Evolutionary conservation across 23 tunicate species (phyloP), one percentile per base, ranked within the genome.

Genomic region (Oikopleura albicans): DNA sequence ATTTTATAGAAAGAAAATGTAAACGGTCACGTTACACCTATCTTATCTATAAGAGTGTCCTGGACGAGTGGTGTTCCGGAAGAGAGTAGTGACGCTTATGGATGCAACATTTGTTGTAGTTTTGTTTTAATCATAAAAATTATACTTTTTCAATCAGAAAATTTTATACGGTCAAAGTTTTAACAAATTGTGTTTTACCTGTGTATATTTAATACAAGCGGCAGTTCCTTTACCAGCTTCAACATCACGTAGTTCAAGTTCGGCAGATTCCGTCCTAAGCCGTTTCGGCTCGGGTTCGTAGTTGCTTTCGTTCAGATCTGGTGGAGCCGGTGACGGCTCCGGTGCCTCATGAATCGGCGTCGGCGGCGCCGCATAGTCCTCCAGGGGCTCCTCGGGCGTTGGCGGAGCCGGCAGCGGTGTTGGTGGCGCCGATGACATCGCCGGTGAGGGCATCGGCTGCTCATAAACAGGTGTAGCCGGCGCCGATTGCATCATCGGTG

Each of bases 281-380:
- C 79, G 28, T 71, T 71, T 71, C 33, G 79, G 79, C 79, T 71
- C 79, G 2, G 79, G 79, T 71, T 71, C 79, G 79, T 71, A 71
- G 37, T 71, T 71, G 22, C 63, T 49, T 49, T 49, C 63, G 63
- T 49, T 49, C 35, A 29, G 31, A 71, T 29, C 35, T 2, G 27
- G 79, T 22, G 35, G 4, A 34, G 37, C 31, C 37, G 79, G 79
- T 2, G 79, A 29, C 4, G 79, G 79, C 4, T 16, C 79, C 79
- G 79, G 79, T 22, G 37, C 4, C 79, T 71, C 79, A 4, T 34
- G 79, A 34, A 16, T 27, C 37, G 79, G 79, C 33, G 35, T 71
- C 4, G 79, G 36, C 79, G 79, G 35, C 31, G 79, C 34, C 8
- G 59, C 59, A 8, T 22, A 49, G 33, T 71, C 35, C 35, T 27